Conservation (phyloP, 23 tunicate species). For the Corella eumyota region DNA sequence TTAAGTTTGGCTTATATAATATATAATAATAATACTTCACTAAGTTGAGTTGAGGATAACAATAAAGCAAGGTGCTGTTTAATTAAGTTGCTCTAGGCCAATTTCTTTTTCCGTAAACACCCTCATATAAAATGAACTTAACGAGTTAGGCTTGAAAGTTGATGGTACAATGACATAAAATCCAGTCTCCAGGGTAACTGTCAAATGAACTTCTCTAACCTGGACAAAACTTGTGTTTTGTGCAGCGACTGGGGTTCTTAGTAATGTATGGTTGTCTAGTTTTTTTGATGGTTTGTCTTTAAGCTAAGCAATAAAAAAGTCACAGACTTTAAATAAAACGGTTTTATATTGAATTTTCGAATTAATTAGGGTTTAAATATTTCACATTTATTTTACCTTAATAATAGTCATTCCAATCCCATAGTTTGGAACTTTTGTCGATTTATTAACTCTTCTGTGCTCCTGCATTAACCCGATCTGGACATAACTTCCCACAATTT, state of each 20-base stretch:
- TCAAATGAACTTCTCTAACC: conserved; percentile 10
- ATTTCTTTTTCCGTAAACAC: conserved; percentile 22
- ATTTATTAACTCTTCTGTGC: conserved; percentile 18
- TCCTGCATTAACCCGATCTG: conserved; percentile 34
- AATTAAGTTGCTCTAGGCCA: conserved; percentile 17
- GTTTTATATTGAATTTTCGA: background rate
- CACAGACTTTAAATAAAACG: background rate
- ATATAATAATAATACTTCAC: too few species aligned
- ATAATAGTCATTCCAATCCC: conserved; percentile 2
- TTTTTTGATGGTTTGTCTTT: conserved; percentile 1
- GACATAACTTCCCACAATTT: conserved; percentile 10
- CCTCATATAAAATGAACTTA: conserved; percentile 2
- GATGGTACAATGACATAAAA: conserved; percentile 28
- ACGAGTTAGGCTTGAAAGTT: conserved; percentile 11
- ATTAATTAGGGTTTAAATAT: background rate
- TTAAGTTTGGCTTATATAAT: too few species aligned
- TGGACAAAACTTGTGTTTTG: conserved; percentile 7
- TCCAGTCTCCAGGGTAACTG: conserved; percentile 13
- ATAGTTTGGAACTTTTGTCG: conserved; percentile 1
- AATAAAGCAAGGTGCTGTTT: too few species aligned
- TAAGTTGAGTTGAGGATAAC: too few species aligned
- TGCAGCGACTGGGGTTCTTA: background rate
- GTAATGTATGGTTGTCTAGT: conserved; percentile 1
- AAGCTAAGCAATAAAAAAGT: conserved; percentile 2
- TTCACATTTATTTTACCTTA: too few species aligned